Conservation (phyloP, 2,113 vertebrate species). For the Suricata suricatta region DNA sequence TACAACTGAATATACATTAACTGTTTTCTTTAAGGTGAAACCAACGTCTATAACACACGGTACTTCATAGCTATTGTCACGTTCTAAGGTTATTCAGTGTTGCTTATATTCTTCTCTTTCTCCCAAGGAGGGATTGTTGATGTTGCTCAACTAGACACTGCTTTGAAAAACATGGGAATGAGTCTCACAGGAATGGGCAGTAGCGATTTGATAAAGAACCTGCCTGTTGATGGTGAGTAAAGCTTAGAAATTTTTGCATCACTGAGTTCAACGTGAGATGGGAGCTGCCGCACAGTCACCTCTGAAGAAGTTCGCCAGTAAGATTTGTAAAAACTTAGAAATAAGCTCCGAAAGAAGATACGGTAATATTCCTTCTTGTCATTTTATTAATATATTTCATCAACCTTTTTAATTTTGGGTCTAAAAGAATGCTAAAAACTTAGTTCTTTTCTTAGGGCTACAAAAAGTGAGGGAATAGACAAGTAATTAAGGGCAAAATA, state of each 20-base stretch:
- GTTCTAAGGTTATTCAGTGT: background rate
- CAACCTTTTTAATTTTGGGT: background rate
- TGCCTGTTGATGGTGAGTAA: slow-evolving; percentile 30
- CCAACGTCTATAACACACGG: background rate
- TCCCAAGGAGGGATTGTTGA: background rate
- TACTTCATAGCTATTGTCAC: background rate
- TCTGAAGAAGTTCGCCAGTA: background rate
- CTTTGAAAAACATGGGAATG: slow-evolving; percentile 14
- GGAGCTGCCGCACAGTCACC: background rate
- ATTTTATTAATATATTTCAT: background rate
- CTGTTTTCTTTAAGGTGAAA: background rate
- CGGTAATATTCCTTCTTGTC: background rate
- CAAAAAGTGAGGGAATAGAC: background rate
- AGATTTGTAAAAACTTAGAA: background rate
- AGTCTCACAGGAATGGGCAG: background rate
- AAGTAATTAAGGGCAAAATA: background rate
- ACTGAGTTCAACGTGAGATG: background rate
- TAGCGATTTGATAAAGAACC: background rate
- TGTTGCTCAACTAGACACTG: background rate
- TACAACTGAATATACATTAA: background rate
- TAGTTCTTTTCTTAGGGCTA: background rate
- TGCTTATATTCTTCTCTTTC: background rate
- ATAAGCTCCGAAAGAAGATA: background rate
- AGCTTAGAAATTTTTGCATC: background rate
- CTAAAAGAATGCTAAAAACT: background rate